Conservation (phyloP, 2,797 vertebrate genomes). For the Tapera naevia region DNA sequence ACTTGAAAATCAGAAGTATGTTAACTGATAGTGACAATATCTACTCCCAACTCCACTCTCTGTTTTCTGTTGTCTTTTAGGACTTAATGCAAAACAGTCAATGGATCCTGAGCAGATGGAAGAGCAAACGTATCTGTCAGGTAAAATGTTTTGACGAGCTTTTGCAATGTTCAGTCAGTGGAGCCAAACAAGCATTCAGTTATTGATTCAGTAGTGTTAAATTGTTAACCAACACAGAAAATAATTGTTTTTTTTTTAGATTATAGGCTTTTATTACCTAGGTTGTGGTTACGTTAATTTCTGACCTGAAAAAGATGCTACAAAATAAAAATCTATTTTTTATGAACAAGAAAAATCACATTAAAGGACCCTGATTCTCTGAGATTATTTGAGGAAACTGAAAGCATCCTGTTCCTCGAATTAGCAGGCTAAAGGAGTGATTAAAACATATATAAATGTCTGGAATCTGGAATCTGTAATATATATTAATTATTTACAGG, state of each 20-base stretch:
- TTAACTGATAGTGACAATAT: slow-evolving; percentile 76
- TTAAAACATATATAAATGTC: neutral
- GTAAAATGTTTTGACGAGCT: slow-evolving; percentile 80
- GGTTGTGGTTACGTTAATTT: slow-evolving; percentile 35
- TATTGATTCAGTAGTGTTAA: slow-evolving; percentile 58
- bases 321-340: neutral
- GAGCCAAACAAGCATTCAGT: slow-evolving; percentile 49
- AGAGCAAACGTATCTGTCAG: slow-evolving; percentile 91
- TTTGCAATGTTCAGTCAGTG: slow-evolving; percentile 56
- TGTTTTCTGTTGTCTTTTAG: slow-evolving; percentile 81
- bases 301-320: neutral
- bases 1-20: slow-evolving; percentile 73
- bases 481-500: neutral
- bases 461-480: too few species aligned
- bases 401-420: neutral
- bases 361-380: neutral
- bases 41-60: slow-evolving; percentile 69
- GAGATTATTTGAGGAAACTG: neutral
- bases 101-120: slow-evolving; percentile 93
- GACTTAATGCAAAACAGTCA: slow-evolving; percentile 89
- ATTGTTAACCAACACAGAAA: slow-evolving; percentile 50
- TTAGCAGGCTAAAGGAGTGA: neutral
- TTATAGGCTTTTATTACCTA: neutral
- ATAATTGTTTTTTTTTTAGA: neutral
- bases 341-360: neutral